Conservation (phyloP, 2,797 vertebrate species). For the Pempheris klunzingeri region DNA sequence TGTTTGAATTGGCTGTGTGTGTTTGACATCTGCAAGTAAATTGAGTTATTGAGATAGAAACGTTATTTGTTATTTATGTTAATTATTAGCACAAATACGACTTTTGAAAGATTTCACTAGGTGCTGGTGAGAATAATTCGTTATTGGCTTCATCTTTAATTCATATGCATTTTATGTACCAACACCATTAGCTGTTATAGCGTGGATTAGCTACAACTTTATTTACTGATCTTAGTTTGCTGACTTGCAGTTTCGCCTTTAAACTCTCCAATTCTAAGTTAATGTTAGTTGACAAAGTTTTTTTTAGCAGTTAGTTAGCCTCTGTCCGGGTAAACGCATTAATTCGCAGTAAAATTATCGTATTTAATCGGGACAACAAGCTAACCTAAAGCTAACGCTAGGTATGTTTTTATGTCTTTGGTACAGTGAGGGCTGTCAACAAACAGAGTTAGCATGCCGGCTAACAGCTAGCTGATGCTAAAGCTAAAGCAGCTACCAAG, state of each 20-base stretch:
- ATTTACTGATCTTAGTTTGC: not conserved
- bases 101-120: not conserved
- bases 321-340: not conserved
- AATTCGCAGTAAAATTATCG: not conserved
- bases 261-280: not conserved
- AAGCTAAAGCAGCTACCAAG: slow-evolving; percentile 48
- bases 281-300: slow-evolving; percentile 37
- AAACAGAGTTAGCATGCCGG: slow-evolving; percentile 69
- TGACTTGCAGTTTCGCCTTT: slow-evolving; percentile 5
- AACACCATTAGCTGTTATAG: not conserved
- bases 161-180: not conserved
- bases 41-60: not conserved
- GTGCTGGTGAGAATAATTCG: not conserved
- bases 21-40: not conserved
- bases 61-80: too few species aligned
- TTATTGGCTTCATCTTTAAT: not conserved
- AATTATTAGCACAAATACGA: not conserved
- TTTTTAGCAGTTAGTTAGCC: slow-evolving; percentile 8
- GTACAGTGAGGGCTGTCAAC: slow-evolving; percentile 50
- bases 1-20: not conserved
- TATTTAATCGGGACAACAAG: not conserved
- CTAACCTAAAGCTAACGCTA: slow-evolving; percentile 1
- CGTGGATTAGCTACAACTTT: not conserved
- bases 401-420: not conserved
- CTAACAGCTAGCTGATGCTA: slow-evolving; percentile 63